A percentile compares a stretch with the other conserved stretches of the same genome.
These are phyloP conservation scores for Spongilla lacustris DNA, from an alignment of 37 sponge, comb jelly and placozoan genomes.

Conservation along the genomic window DNA sequence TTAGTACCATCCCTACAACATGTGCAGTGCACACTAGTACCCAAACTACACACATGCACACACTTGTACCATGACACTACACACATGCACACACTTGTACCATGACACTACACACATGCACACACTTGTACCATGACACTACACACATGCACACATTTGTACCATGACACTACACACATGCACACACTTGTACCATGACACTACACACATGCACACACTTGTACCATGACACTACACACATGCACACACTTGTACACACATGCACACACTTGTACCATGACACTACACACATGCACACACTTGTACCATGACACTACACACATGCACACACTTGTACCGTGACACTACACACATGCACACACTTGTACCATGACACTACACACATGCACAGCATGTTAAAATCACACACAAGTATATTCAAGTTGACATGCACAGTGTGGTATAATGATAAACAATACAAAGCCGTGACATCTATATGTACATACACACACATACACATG, in stretches of 20 bases:
- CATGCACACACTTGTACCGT: not conserved
- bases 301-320: no score
- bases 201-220: not conserved
- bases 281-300: not conserved
- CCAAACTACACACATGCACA: not conserved
- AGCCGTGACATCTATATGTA: no score
- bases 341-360: not conserved
- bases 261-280: not conserved
- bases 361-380: no score
- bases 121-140: not conserved
- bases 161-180: not conserved
- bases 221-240: not conserved
- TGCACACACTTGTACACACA: not conserved
- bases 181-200: not conserved
- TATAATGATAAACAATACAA: no score
- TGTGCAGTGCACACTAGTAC: not conserved
- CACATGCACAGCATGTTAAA: no score
- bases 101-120: not conserved
- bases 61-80: no score
- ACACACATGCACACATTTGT: not conserved
- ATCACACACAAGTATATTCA: no score
- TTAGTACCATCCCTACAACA: not conserved
- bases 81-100: not conserved
- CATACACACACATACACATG: not conserved
- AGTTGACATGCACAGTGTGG: no score